Evolutionary conservation across 2,113 vertebrate species (phyloP), one percentile per base, ranked within the genome.

Genomic region (Cepphus grylle): DNA sequence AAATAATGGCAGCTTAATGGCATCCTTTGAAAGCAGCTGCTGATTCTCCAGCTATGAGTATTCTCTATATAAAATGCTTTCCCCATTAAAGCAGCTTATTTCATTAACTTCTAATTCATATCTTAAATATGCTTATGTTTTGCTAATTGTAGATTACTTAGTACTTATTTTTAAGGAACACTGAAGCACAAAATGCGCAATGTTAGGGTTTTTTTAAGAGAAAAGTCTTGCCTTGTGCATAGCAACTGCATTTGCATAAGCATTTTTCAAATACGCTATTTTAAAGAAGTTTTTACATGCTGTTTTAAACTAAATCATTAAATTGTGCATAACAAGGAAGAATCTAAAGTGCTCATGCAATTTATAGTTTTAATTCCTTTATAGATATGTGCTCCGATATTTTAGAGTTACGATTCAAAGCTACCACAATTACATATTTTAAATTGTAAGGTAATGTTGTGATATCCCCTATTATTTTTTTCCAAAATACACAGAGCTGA

Each of bases 71-170:
- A 62, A 91, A 87, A 86, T 83, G 32, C 71, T 94, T 94, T 88
- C 78, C 40, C 47, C 20, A 38, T 76, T 94, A 82, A 90, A 90
- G 67, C 90, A 82, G 78, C 45, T 87, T 87, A 79, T 92, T 94
- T 92, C 59, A 66, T 94, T 94, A 88, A 71, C 38, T 62, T 93
- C 38, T 11, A 92, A 90, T 87, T 91, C 42, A 52, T 65, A 81
- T 45, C 43, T 94, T 91, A 85, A 93, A 77, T 67, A 63, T 83
- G 63, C 73, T 91, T 94, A 59, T 89, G 73, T 77, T 95, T 96
- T 90, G 78, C 38, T 95, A 94, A 91, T 92, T 91, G 76, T 78
- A 77, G 67, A 88, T 93, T 93, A 90, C 43, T 93, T 80, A 61
- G 74, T 78, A 43, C 55, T 93, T 95, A 78, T 79, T 96, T 93